Base-by-base conservation (phyloP, 2,888 invertebrate genomes). In the Pachymerium ferrugineum region DNA sequence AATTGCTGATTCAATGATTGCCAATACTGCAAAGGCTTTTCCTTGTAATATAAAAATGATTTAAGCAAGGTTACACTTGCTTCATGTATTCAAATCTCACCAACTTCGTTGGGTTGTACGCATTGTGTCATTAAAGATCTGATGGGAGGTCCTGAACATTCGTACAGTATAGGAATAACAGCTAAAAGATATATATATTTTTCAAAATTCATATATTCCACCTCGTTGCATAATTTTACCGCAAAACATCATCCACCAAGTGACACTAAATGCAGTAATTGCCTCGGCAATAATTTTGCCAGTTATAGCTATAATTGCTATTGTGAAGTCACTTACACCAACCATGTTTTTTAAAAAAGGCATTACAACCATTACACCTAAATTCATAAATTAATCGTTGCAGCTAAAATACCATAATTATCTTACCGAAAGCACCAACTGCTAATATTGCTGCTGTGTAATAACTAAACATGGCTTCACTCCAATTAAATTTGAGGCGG, bases 101-200 rank as follows among this genome's bases (percentile, higher is more conserved):
- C 74, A 30, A 72, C 72, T 74, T 74, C 74, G 25, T 71, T 68
- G 25, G 72, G 33, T 31, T 62, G 5, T 10, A 74, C 28, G 19
- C 72, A 74, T 68, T 73, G 29, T 25, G 62, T 74, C 74, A 74
- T 71, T 73, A 74, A n/a, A 28, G 74, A 71, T 19, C 74, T 19
- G 33, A 72, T 38, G 28, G 72, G 67, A 2, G 73, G 67, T 5
- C 73, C 73, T 10, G 35, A 30, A 25, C 73, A 68, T 62, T 73
- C 73, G 14, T 31, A 29, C 4, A 73, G 2, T 35, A 73, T 8
- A 31, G 73, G n/a, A 22, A 35, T 28, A 14, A 67, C 19, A 35
- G 67, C 73, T 73, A 70, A 70, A 33, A 14, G 33, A 38, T 38
- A n/a, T n/a, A n/a, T 28, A 12, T 10, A 31, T 31, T 8, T 6